Conservation (phyloP, 2,888 invertebrate species). For the Steinernema carpocapsae region DNA sequence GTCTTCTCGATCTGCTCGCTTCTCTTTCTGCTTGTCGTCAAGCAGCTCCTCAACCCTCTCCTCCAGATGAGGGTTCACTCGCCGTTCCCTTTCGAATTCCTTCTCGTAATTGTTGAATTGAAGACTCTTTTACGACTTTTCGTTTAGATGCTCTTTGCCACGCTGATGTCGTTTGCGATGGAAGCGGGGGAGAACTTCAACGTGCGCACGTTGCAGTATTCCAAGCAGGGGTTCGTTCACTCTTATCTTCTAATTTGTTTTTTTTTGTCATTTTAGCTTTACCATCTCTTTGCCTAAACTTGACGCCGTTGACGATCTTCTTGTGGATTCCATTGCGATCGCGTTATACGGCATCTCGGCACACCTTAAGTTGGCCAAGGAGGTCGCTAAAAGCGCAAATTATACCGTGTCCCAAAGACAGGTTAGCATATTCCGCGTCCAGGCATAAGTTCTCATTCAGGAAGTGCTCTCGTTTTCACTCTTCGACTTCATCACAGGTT, state of each 20-base stretch:
- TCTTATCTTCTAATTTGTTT: too few relatives aligned
- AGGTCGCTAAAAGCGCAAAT: slow-evolving; percentile 44
- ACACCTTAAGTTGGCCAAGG: slow-evolving; percentile 40
- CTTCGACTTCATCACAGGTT: slow-evolving; percentile 38
- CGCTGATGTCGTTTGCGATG: slow-evolving; percentile 37
- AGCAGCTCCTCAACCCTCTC: slow-evolving; percentile 50
- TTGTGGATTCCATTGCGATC: slow-evolving; percentile 45
- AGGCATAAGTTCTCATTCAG: slow-evolving; percentile 36
- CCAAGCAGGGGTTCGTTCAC: slow-evolving; percentile 37
- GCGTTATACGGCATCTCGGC: slow-evolving; percentile 46
- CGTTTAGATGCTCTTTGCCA: slow-evolving; percentile 22
- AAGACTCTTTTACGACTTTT: neutral
- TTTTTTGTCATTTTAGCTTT: slow-evolving; percentile 35
- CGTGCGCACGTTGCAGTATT: slow-evolving; percentile 41
- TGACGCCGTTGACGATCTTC: slow-evolving; percentile 37
- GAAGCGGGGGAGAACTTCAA: slow-evolving; percentile 38
- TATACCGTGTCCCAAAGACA: slow-evolving; percentile 46
- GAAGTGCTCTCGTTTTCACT: slow-evolving; percentile 38
- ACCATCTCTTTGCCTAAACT: slow-evolving; percentile 36
- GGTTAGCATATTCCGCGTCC: slow-evolving; percentile 36
- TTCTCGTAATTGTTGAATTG: slow-evolving; percentile 37
- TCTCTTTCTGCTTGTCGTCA: slow-evolving; percentile 44
- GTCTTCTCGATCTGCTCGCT: slow-evolving; percentile 45
- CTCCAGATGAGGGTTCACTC: slow-evolving; percentile 41
- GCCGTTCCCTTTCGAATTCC: slow-evolving; percentile 51